These are phyloP conservation scores for Platysternon megacephalum DNA, from an alignment of 2,113 vertebrate genomes.

Conservation along the genomic window DNA sequence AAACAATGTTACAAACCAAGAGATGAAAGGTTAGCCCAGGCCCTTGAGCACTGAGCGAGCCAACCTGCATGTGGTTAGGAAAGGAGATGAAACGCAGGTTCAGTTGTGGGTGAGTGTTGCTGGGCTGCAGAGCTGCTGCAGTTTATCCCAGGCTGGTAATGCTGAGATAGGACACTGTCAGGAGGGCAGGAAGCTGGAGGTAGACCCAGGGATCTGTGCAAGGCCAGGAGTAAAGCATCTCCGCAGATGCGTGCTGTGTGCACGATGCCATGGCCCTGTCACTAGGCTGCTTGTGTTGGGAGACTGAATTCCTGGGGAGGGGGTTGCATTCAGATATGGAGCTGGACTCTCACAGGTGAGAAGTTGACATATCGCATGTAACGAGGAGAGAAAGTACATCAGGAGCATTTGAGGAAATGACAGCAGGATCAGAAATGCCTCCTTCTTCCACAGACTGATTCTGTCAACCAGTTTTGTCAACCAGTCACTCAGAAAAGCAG, in stretches of 20 bases:
- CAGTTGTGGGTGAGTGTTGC: neutral
- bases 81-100: neutral
- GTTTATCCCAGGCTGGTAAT: neutral
- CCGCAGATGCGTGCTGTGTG: accelerated
- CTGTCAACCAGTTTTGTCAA: constrained; percentile 75
- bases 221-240: neutral
- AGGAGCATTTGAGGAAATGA: constrained; percentile 69
- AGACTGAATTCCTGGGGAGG: neutral
- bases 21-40: neutral
- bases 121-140: neutral
- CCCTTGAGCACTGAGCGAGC: too few relatives aligned
- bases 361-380: constrained; percentile 53
- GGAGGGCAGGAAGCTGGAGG: neutral
- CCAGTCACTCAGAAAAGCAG: constrained; percentile 57
- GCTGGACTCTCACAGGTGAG: constrained; percentile 33
- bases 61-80: neutral
- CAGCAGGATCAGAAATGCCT: constrained; percentile 72
- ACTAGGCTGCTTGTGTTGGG: neutral
- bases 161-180: neutral
- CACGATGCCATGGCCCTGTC: neutral
- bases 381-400: constrained; percentile 75
- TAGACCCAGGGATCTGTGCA: neutral
- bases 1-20: neutral
- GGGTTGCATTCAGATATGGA: neutral
- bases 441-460: constrained; percentile 68